Percentiles rank a stretch among this genome's conserved stretches.
Evolutionary conservation across 1,140 invertebrate species (phyloP).

Genomic region (Zaprionus vittiger): DNA sequence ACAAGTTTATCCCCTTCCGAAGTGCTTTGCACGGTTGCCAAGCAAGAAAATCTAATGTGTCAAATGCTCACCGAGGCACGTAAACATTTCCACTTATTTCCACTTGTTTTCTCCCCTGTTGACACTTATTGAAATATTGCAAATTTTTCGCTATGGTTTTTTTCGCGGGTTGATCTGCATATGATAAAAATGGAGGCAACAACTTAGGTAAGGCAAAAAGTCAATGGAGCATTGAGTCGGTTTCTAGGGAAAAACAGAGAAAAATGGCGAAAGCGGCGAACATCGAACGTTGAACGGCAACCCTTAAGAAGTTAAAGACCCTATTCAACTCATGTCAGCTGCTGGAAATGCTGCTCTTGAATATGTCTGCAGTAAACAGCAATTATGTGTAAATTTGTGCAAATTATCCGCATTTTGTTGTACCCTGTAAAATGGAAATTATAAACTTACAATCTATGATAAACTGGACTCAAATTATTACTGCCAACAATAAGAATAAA

Average conservation of each 20-base stretch:
- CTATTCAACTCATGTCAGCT: constrained; percentile 9
- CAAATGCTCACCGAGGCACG: constrained; percentile 44
- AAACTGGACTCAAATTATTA: background rate
- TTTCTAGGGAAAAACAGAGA: constrained; percentile 20
- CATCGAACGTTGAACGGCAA: constrained; percentile 1
- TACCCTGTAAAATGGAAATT: constrained; percentile 15
- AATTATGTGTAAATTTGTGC: constrained; percentile 65
- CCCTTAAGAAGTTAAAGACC: constrained; percentile 10
- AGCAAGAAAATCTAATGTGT: constrained; percentile 13
- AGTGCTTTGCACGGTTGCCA: background rate
- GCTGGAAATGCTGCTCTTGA: background rate
- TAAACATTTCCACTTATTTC: constrained; percentile 58
- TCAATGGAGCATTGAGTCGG: constrained; percentile 12
- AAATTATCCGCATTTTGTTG: constrained; percentile 6
- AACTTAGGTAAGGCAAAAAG: background rate
- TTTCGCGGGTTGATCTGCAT: constrained; percentile 7
- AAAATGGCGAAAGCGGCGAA: constrained; percentile 6
- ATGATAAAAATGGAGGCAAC: background rate
- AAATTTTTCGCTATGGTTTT: constrained; percentile 46
- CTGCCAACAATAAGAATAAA: background rate
- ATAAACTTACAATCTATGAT: background rate
- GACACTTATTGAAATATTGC: constrained; percentile 68
- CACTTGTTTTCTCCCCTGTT: constrained; percentile 59
- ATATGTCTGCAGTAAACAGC: constrained; percentile 37
- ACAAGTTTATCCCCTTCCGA: constrained; percentile 24